Percentiles rank a stretch among this genome's conserved stretches.
Conservation (phyloP, 2,113 vertebrate species). For the Scalopus aquaticus region DNA sequence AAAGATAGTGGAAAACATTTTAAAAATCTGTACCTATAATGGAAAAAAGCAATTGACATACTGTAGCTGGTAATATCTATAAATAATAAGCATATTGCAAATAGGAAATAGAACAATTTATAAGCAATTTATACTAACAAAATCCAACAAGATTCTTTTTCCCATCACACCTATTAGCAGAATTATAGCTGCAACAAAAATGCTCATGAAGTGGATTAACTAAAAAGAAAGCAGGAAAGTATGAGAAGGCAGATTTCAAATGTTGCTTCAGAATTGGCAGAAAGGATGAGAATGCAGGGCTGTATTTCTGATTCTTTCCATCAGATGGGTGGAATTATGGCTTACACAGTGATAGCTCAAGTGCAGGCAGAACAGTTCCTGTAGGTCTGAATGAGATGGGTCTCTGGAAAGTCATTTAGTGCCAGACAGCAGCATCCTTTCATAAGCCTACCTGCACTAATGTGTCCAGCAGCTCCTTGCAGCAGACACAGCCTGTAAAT, state of each 20-base stretch:
- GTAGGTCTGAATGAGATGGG: slow-evolving; percentile 46
- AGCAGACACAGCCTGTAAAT: slow-evolving; percentile 75
- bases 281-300: background rate
- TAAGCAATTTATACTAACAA: background rate
- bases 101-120: background rate
- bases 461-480: slow-evolving; percentile 64
- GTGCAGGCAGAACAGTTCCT: slow-evolving; percentile 51
- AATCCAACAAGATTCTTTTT: background rate
- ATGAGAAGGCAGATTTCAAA: background rate
- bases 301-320: background rate
- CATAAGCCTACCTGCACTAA: slow-evolving; percentile 57
- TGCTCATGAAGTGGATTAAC: background rate
- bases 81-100: background rate
- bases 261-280: background rate
- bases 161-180: background rate
- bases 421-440: slow-evolving; percentile 70
- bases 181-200: slow-evolving; percentile 17
- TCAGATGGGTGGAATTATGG: background rate
- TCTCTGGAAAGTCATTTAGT: slow-evolving; percentile 71
- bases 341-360: background rate
- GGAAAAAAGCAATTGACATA: background rate
- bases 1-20: background rate
- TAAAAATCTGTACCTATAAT: slow-evolving; percentile 36
- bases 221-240: background rate
- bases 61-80: background rate